These are phyloP conservation scores for Nannospalax galili DNA, from an alignment of 2,113 vertebrate genomes.

Conservation along the genomic window DNA sequence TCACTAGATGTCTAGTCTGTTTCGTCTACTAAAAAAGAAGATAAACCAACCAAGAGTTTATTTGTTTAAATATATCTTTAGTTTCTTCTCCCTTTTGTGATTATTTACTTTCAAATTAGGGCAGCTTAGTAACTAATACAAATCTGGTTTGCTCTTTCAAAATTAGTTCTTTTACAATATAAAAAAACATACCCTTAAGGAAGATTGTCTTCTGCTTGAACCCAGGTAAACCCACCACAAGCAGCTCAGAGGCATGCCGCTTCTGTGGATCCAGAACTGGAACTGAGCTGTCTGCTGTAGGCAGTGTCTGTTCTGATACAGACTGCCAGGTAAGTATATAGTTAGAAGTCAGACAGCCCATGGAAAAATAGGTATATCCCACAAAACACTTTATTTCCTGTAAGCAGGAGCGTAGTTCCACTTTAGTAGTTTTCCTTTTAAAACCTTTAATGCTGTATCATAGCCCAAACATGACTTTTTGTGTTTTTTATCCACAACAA, in stretches of 20 bases:
- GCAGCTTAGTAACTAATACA: not conserved
- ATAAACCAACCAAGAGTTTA: slow-evolving; percentile 1
- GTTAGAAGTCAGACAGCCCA: not conserved
- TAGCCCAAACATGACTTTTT: not conserved
- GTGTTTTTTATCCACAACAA: not conserved
- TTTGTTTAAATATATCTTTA: slow-evolving; percentile 38
- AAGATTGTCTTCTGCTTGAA: slow-evolving; percentile 31
- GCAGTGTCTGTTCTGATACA: slow-evolving; percentile 96
- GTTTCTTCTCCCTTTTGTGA: not conserved
- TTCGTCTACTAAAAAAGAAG: not conserved
- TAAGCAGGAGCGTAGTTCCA: not conserved
- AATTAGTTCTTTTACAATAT: slow-evolving; percentile 17
- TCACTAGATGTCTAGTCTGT: not conserved
- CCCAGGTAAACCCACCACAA: slow-evolving; percentile 96
- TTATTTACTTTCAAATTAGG: slow-evolving; percentile 47
- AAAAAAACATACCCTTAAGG: not conserved
- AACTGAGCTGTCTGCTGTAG: slow-evolving; percentile 97
- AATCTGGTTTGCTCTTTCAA: not conserved
- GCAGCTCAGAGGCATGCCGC: slow-evolving; percentile 97
- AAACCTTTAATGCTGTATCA: not conserved
- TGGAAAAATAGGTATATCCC: not conserved
- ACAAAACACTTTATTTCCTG: not conserved
- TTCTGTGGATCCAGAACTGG: slow-evolving; percentile 98
- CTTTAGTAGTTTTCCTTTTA: not conserved
- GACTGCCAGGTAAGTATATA: slow-evolving; percentile 94